Evolutionary conservation across 2,113 vertebrate genomes (phyloP).

Genomic region (Petromus typicus): DNA sequence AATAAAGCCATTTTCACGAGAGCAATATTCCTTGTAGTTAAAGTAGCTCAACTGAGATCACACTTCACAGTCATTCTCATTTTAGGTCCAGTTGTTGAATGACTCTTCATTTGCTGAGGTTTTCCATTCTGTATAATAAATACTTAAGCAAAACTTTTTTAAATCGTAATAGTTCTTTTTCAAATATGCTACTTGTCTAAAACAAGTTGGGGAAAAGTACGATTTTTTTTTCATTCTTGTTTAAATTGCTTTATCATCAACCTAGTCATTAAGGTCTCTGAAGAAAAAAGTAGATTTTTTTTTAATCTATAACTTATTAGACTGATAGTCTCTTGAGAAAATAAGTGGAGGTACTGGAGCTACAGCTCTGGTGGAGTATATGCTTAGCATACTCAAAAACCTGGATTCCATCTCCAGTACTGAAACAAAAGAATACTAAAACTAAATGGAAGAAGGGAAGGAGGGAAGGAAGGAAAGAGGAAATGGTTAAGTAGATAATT

Average conservation of each 20-base stretch:
- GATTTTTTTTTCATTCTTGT: neutral
- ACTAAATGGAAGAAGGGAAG: no score
- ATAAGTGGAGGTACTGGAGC: neutral
- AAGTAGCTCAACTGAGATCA: neutral
- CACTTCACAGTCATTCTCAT: neutral
- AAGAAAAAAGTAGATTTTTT: neutral
- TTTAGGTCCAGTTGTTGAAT: neutral
- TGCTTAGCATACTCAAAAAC: neutral
- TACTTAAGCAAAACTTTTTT: neutral
- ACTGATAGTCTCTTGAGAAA: neutral
- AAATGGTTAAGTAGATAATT: neutral
- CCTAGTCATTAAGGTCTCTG: neutral
- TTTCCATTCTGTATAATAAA: neutral
- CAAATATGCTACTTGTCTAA: neutral
- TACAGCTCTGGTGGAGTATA: neutral
- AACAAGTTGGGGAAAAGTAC: neutral
- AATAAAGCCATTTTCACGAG: neutral
- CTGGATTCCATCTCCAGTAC: neutral
- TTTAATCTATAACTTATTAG: neutral
- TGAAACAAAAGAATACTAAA: neutral
- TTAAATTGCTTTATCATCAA: neutral
- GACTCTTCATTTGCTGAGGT: neutral
- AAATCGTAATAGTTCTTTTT: neutral
- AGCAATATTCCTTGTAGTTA: neutral
- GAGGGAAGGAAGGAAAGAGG: neutral